Evolutionary conservation across 2,113 vertebrate species (phyloP).

Genomic region (Notiomystis cincta): DNA sequence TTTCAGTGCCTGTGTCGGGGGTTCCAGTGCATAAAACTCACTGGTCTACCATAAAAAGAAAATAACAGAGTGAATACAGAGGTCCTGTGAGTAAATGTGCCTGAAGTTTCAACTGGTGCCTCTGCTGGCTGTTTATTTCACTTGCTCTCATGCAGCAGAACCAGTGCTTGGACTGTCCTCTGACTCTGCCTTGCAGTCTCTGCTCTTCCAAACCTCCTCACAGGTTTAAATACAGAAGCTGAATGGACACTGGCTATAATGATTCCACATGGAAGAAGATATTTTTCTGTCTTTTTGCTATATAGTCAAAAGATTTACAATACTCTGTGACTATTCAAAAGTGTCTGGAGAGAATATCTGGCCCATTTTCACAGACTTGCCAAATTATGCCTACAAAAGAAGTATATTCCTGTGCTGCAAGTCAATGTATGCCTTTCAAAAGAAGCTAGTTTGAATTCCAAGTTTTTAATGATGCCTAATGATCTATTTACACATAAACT

Average conservation of each 20-base stretch:
- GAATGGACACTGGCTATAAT: fast-evolving
- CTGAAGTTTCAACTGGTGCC: neutral
- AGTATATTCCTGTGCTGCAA: neutral
- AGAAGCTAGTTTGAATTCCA: neutral
- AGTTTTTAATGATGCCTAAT: neutral
- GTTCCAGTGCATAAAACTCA: neutral
- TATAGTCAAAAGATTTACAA: neutral
- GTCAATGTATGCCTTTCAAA: neutral
- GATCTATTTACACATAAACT: neutral
- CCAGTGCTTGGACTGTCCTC: no score
- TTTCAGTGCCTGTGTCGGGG: neutral
- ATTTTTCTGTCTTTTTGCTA: neutral
- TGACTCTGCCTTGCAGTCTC: neutral
- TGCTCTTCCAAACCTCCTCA: neutral
- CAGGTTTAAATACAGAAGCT: neutral
- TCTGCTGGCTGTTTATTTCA: neutral
- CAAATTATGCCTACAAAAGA: neutral
- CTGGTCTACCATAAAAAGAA: neutral
- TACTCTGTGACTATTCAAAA: neutral
- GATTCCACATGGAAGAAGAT: neutral
- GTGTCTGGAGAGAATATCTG: neutral
- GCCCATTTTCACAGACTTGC: neutral
- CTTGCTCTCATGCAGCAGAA: neutral
- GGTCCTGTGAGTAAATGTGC: neutral
- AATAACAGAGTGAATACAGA: neutral